Evolutionary conservation across 1,140 invertebrate species (phyloP), one percentile per base, ranked within the genome.

Genomic region (Brachionus manjavacas): DNA sequence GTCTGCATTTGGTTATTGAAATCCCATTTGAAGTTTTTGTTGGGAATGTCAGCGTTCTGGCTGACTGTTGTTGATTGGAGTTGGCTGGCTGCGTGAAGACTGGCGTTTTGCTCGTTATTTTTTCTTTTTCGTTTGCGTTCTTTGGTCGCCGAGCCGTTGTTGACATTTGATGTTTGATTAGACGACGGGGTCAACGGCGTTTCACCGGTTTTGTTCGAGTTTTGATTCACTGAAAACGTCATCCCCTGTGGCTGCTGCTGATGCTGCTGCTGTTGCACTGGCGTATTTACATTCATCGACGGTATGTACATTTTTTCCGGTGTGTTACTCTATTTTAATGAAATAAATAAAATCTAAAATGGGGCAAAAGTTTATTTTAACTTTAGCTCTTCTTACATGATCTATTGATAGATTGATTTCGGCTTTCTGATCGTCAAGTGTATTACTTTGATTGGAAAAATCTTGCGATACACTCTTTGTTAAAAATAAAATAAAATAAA

Each of bases 231-330:
- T 16, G 52, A 8, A 39, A 81, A 64, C 52, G 76, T 39, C 74
- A 64, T 64, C 39, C 49, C 49, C 25, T 60, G 76, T 80, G 12
- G 43, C 9, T 74, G 76, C 12, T 80, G 76, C 23, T 74, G 70
- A 25, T 64, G 76, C n/a, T 78, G 78, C 12, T 55, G 78, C 20
- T 80, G 49, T 12, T 80, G 78, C 12, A 74, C 70, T 16, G 72
- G 43, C 25, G 43, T 76, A 76, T 76, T 76, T 76, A 76, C 72
- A 76, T 76, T 76, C 25, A 76, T 49, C 39, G 39, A 25, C 16
- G 72, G 72, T 76, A 76, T 76, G 46, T 76, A 76, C 72, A 76
- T 76, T 76, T 81, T 81, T 68, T 81, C 79, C 7, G 79, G 79
- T 46, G 79, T 81, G 43, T 81, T 81, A 46, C 79, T 81, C 72